A percentile compares a stretch with the other conserved stretches of the same genome.
Conservation (phyloP, 2,113 vertebrate species). For the Tragelaphus scriptus region DNA sequence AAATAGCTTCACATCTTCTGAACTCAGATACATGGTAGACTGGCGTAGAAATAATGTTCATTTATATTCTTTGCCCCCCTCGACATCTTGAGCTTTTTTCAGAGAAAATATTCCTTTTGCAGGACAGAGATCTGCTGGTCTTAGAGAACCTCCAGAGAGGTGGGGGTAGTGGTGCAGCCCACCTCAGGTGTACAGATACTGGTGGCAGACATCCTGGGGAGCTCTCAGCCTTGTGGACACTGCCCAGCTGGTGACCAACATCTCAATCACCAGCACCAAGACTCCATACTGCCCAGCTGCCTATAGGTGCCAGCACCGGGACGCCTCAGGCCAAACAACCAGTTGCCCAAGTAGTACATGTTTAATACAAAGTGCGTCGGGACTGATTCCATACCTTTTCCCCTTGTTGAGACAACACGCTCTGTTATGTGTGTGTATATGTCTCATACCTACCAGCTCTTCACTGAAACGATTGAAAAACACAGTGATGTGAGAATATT, state of each 20-base stretch:
- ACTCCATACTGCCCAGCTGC: not conserved
- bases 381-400: not conserved
- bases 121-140: not conserved
- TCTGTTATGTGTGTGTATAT: not conserved
- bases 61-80: not conserved
- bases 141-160: not conserved
- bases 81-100: not conserved
- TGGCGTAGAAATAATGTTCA: not conserved
- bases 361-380: not conserved
- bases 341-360: not conserved
- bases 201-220: not conserved
- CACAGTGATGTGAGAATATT: not conserved
- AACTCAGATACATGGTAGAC: not conserved
- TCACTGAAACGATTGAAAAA: not conserved
- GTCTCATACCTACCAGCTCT: not conserved
- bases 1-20: not conserved
- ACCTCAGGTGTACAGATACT: not conserved
- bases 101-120: not conserved
- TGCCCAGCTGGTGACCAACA: not conserved
- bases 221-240: not conserved
- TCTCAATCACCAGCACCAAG: not conserved
- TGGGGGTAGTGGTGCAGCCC: fast-evolving
- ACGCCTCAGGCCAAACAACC: not conserved
- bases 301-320: not conserved
- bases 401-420: not conserved